Conservation (phyloP, 2,888 invertebrate genomes). For the Eupithecia abbreviata region DNA sequence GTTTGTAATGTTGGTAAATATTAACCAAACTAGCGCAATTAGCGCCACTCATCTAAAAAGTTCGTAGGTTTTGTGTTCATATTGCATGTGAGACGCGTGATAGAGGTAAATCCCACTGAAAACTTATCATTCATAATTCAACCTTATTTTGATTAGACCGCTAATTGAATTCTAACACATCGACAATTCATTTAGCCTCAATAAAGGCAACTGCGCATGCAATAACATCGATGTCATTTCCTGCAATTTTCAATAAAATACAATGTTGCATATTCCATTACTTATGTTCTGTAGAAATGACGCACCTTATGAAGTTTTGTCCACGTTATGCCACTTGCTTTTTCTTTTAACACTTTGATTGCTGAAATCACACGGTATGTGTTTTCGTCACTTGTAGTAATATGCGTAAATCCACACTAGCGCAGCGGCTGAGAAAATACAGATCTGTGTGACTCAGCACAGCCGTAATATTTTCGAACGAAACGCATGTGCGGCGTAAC, state of each 20-base stretch:
- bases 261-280: conserved; percentile 51
- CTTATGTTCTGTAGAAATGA: conserved; percentile 45
- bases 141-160: conserved; percentile 6
- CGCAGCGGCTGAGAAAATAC: no score
- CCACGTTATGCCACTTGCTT: not conserved
- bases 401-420: no score
- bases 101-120: not conserved
- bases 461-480: no score
- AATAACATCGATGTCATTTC: conserved; percentile 44
- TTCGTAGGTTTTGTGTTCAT: not conserved
- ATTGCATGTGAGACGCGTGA: not conserved
- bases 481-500: no score
- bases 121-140: not conserved
- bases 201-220: conserved; percentile 34
- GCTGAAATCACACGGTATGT: no score
- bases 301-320: conserved; percentile 47
- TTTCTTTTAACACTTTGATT: not conserved
- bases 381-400: no score
- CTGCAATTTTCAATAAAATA: conserved; percentile 48
- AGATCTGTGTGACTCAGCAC: no score
- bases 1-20: no score
- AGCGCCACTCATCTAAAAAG: not conserved
- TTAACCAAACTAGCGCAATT: not conserved
- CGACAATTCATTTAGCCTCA: conserved; percentile 36
- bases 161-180: conserved; percentile 28